These are phyloP conservation scores for Cephus rjabovi DNA, from an alignment of 2,888 invertebrate genomes.

Conservation along the genomic window DNA sequence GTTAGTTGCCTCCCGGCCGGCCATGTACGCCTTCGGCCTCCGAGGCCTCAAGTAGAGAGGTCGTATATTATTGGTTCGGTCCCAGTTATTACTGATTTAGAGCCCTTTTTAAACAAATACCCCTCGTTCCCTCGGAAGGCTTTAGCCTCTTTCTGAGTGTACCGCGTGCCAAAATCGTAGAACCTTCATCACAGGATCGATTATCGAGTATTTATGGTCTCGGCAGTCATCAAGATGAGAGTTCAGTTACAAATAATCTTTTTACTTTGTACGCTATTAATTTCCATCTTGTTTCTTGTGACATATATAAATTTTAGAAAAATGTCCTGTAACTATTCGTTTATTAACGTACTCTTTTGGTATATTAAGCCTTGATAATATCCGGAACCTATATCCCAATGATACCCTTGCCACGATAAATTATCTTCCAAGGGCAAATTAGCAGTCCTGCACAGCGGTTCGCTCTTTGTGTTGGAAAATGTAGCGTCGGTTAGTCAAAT, in stretches of 20 bases:
- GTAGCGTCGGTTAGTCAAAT: conserved; percentile 45
- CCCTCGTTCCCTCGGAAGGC: conserved; percentile 21
- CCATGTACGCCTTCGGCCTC: conserved; percentile 33
- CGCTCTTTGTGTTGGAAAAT: conserved; percentile 37
- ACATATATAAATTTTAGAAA: not conserved
- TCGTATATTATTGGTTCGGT: conserved; percentile 43
- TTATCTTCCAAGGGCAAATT: conserved; percentile 36
- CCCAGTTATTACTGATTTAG: conserved; percentile 45
- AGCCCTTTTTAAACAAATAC: conserved; percentile 42
- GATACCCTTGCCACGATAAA: conserved; percentile 15
- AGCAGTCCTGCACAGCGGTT: conserved; percentile 42
- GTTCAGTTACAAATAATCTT: not conserved
- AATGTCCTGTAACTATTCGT: not conserved
- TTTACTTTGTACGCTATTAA: not conserved
- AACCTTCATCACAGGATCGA: not conserved
- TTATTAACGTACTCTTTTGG: not conserved
- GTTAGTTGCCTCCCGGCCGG: conserved; percentile 46
- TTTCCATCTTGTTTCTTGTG: not conserved
- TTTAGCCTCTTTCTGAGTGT: not conserved
- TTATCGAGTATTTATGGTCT: not conserved
- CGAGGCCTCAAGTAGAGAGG: conserved; percentile 34
- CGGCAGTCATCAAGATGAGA: not conserved
- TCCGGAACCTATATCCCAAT: not conserved
- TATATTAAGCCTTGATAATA: not conserved
- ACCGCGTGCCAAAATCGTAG: not conserved